Evolutionary conservation across 2,888 invertebrate species (phyloP).

Genomic region (Eudasyphora cyanicolor): DNA sequence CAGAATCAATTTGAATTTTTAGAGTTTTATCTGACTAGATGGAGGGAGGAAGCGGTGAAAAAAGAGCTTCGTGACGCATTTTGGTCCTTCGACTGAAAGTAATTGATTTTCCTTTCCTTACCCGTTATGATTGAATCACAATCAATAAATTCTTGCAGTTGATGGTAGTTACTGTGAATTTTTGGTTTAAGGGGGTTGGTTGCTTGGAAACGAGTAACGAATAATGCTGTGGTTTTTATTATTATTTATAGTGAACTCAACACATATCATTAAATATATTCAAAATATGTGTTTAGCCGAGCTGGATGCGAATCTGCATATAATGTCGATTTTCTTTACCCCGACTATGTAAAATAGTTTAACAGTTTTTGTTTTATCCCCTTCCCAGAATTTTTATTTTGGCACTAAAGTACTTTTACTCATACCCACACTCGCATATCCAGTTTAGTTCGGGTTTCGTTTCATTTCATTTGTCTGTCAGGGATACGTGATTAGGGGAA

Average conservation of each 20-base stretch:
- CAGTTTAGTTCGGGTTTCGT: neutral
- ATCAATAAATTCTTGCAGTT: constrained; percentile 17
- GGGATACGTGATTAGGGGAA: constrained; percentile 15
- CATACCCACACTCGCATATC: neutral
- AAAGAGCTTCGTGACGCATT: neutral
- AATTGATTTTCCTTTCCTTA: neutral
- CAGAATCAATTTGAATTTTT: neutral
- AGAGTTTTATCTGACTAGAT: neutral
- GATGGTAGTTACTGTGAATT: constrained; percentile 13
- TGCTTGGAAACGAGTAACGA: no score
- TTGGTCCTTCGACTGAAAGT: neutral
- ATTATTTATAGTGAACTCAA: neutral
- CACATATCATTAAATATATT: constrained; percentile 9
- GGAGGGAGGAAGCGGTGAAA: neutral
- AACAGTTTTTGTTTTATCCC: neutral
- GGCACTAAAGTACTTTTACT: neutral
- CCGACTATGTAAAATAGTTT: constrained; percentile 24
- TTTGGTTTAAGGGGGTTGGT: neutral
- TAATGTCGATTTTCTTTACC: neutral
- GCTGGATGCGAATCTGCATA: constrained; percentile 13
- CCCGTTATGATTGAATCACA: constrained; percentile 10
- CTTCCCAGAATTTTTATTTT: neutral
- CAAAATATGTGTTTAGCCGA: neutral
- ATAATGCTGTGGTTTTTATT: neutral
- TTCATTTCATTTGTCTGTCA: neutral